Conservation (phyloP, 2,888 invertebrate species). For the Drosophila meridiana region DNA sequence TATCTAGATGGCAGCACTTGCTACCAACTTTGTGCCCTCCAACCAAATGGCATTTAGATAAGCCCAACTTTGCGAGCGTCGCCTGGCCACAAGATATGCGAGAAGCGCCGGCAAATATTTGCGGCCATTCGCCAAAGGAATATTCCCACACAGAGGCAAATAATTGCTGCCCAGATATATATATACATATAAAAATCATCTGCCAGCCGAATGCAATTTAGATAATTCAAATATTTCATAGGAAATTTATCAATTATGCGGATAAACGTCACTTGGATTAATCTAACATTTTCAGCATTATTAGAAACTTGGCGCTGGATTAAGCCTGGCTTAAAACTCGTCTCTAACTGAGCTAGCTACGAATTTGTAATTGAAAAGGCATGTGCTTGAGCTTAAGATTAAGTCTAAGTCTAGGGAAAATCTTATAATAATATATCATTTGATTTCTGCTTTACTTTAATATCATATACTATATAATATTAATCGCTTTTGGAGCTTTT, state of each 20-base stretch:
- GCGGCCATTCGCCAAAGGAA: conserved; percentile 42
- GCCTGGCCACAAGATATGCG: conserved; percentile 37
- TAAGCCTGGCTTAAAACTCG: neutral
- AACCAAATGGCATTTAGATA: conserved; percentile 74
- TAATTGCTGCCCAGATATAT: conserved; percentile 25
- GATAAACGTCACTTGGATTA: neutral
- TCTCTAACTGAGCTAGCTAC: neutral
- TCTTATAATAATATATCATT: neutral
- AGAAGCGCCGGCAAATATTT: conserved; percentile 50
- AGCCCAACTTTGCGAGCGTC: conserved; percentile 45
- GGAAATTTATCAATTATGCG: conserved; percentile 38
- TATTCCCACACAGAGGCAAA: conserved; percentile 28
- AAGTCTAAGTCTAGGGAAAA: neutral
- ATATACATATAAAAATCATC: neutral
- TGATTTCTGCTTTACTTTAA: neutral
- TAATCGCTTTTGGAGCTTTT: neutral
- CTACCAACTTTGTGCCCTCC: conserved; percentile 31
- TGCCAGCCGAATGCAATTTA: conserved; percentile 32
- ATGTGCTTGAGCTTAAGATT: neutral
- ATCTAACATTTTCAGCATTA: neutral
- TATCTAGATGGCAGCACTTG: conserved; percentile 32
- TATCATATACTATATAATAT: neutral
- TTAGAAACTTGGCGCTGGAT: neutral
- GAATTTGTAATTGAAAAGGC: no score
- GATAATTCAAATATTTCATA: conserved; percentile 22